phyloP scores from a whole-genome alignment of 2,888 invertebrate genomes.

The Campoletis raptor region DNA sequence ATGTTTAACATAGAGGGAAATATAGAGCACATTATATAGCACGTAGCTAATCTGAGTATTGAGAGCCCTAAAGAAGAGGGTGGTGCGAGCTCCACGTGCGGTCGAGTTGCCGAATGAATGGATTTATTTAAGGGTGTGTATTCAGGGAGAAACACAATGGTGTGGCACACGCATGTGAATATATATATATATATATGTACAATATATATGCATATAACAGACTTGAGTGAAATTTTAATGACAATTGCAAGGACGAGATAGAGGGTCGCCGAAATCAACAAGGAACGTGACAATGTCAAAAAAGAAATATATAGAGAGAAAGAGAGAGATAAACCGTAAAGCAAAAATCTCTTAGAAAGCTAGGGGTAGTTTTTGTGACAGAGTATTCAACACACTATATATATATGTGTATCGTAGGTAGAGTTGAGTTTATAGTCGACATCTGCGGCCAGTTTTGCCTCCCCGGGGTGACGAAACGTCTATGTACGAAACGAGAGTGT shows the following conservation, averaged over 20 bases:
- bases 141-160: slow-evolving; percentile 80
- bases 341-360: slow-evolving; percentile 56
- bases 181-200: background rate
- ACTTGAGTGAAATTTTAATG: slow-evolving; percentile 15
- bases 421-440: slow-evolving; percentile 81
- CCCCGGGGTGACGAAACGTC: slow-evolving; percentile 83
- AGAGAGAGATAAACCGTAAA: slow-evolving; percentile 39
- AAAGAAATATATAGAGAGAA: slow-evolving; percentile 46
- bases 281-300: slow-evolving; percentile 54
- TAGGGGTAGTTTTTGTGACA: slow-evolving; percentile 34
- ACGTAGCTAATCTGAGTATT: slow-evolving; percentile 70
- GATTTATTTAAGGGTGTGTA: slow-evolving; percentile 83
- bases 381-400: slow-evolving; percentile 18
- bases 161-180: slow-evolving; percentile 15
- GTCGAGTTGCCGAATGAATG: slow-evolving; percentile 69
- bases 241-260: slow-evolving; percentile 27
- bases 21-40: slow-evolving; percentile 52
- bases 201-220: background rate
- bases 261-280: slow-evolving; percentile 8
- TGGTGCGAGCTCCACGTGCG: slow-evolving; percentile 59
- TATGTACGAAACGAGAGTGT: slow-evolving; percentile 75
- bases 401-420: slow-evolving; percentile 68
- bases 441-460: slow-evolving; percentile 84
- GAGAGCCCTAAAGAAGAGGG: slow-evolving; percentile 52
- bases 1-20: background rate